These are phyloP conservation scores for Eleginops maclovinus DNA, from an alignment of 2,113 vertebrate species.

Conservation along the genomic window DNA sequence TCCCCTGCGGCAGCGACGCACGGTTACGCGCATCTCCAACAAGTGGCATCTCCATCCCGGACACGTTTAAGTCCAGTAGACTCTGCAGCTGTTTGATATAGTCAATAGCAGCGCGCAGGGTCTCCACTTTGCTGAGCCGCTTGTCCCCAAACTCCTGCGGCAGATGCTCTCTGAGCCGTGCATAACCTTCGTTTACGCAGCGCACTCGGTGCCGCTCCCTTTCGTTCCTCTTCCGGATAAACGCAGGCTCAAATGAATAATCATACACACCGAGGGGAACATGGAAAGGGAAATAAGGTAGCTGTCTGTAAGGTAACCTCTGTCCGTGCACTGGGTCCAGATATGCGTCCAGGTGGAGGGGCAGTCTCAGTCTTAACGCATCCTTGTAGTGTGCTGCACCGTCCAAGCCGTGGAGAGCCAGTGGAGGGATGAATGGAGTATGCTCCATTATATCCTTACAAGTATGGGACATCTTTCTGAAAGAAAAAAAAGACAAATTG, in stretches of 20 bases:
- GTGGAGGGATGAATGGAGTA: constrained; percentile 67
- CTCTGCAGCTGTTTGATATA: constrained; percentile 94
- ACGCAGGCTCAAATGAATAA: constrained; percentile 88
- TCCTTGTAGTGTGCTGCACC: constrained; percentile 67
- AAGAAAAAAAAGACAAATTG: accelerated
- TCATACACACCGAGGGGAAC: constrained; percentile 82
- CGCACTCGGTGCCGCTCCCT: constrained; percentile 92
- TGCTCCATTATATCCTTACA: constrained; percentile 61
- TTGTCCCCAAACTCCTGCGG: constrained; percentile 88
- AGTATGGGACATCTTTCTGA: constrained; percentile 6
- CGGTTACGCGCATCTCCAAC: constrained; percentile 51
- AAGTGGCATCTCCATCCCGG: constrained; percentile 54
- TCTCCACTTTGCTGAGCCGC: constrained; percentile 95
- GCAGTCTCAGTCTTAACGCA: constrained; percentile 71
- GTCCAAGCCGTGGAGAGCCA: constrained; percentile 68
- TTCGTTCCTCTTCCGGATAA: constrained; percentile 93
- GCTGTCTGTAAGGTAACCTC: constrained; percentile 55
- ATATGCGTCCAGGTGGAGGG: constrained; percentile 78
- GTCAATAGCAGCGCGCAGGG: constrained; percentile 90
- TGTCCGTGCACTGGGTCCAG: constrained; percentile 69
- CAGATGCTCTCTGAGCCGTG: constrained; percentile 90
- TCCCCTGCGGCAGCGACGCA: constrained; percentile 44
- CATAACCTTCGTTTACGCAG: constrained; percentile 94
- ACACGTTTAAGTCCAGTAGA: constrained; percentile 84
- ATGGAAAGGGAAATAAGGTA: constrained; percentile 84